Evolutionary conservation across 2,888 invertebrate genomes (phyloP).

Genomic region (Quadroppia sp.): DNA sequence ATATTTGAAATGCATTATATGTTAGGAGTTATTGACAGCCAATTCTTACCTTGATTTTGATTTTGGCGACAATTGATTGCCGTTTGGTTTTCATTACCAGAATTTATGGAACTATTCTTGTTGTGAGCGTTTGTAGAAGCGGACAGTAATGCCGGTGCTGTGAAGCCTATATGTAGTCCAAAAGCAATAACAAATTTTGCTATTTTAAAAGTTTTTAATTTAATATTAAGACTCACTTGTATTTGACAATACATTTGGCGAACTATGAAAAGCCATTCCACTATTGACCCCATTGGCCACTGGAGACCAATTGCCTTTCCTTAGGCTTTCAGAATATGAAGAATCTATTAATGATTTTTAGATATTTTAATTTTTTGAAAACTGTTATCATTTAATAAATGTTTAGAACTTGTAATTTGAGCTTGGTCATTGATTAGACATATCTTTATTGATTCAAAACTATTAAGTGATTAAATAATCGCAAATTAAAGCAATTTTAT

Average conservation of each 20-base stretch:
- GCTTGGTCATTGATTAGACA: too few relatives aligned
- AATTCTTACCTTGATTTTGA: not conserved
- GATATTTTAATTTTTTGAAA: too few relatives aligned
- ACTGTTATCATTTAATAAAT: too few relatives aligned
- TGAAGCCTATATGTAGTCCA: not conserved
- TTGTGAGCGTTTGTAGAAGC: not conserved
- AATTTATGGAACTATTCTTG: constrained; percentile 42
- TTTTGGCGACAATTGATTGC: not conserved
- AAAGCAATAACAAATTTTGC: too few relatives aligned
- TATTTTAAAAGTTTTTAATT: constrained; percentile 13
- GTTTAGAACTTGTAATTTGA: too few relatives aligned
- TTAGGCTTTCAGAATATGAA: constrained; percentile 47
- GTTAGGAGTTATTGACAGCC: not conserved
- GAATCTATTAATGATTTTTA: constrained; percentile 24
- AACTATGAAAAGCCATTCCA: not conserved
- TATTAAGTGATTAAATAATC: too few relatives aligned
- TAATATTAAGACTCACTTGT: constrained; percentile 6
- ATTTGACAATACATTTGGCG: constrained; percentile 18
- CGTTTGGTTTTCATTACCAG: constrained; percentile 39
- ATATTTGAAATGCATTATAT: not conserved
- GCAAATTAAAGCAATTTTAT: too few relatives aligned
- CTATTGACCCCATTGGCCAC: constrained; percentile 22
- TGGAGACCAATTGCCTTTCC: constrained; percentile 47
- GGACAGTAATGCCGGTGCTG: constrained; percentile 2
- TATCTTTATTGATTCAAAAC: too few relatives aligned